Percentiles rank a stretch among this genome's conserved stretches.
Evolutionary conservation across 2,888 invertebrate genomes (phyloP).

Genomic region (Ormyrus thymus): DNA sequence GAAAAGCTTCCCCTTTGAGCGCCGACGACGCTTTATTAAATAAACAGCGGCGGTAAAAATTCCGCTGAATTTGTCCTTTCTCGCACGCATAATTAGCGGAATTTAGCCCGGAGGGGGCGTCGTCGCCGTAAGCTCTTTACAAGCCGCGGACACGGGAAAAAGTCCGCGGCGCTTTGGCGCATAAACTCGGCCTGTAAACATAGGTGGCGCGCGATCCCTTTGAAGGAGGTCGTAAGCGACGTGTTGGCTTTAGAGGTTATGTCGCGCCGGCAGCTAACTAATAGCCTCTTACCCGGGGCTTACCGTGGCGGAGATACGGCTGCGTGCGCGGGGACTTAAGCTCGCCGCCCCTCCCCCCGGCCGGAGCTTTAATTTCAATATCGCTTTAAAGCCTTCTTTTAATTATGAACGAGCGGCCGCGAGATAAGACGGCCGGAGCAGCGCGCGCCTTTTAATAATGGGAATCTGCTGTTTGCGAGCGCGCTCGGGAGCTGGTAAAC

Average conservation of each 20-base stretch:
- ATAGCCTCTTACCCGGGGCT: constrained; percentile 74
- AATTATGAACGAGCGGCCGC: constrained; percentile 19
- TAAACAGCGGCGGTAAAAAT: too few relatives aligned
- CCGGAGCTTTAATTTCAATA: constrained; percentile 48
- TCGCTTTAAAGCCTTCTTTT: constrained; percentile 43
- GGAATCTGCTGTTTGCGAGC: constrained; percentile 37
- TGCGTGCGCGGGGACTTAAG: constrained; percentile 20
- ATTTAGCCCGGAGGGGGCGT: too few relatives aligned
- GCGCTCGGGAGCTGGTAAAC: constrained; percentile 17
- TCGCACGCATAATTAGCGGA: too few relatives aligned
- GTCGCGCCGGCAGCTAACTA: constrained; percentile 71
- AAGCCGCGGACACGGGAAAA: neutral
- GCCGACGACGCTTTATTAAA: too few relatives aligned
- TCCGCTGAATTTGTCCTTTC: too few relatives aligned
- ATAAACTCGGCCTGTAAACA: neutral
- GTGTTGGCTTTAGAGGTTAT: constrained; percentile 72
- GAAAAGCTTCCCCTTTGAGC: constrained; percentile 45
- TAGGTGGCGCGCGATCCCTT: constrained; percentile 53
- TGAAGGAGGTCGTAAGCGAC: constrained; percentile 65
- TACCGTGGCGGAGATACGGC: constrained; percentile 69
- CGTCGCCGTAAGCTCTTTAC: too few relatives aligned
- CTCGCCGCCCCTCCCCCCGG: neutral
- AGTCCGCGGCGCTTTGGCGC: constrained; percentile 42
- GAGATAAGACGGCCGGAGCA: neutral
- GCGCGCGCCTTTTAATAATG: constrained; percentile 7